These are phyloP conservation scores for Diadema setosum DNA, from an alignment of 35 echinoderm and acorn worm species.

Conservation along the genomic window DNA sequence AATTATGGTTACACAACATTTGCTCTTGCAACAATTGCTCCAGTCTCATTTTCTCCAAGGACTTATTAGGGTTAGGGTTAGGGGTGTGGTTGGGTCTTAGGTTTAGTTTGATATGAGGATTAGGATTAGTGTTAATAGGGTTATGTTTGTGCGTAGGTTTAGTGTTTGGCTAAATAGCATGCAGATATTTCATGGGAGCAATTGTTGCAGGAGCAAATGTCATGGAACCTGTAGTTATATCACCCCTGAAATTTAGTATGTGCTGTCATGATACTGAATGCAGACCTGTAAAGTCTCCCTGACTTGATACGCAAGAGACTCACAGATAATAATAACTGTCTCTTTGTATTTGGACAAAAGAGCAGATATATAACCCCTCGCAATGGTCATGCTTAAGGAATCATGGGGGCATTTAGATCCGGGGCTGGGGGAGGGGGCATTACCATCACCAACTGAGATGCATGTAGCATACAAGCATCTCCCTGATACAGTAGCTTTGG, in stretches of 20 bases:
- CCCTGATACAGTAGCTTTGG: no score
- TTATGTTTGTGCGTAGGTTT: background rate
- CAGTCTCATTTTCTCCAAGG: background rate
- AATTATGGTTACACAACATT: background rate
- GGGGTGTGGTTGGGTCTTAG: background rate
- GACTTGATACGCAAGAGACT: no score
- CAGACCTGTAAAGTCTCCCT: background rate
- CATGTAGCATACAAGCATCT: no score
- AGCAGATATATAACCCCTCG: no score
- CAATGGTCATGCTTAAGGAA: no score
- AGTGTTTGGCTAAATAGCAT: background rate
- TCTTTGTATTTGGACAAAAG: no score
- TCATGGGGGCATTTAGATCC: no score
- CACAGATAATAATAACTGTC: no score
- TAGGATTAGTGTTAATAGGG: background rate
- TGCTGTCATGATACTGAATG: background rate
- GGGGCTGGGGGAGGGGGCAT: no score
- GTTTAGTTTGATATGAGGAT: background rate
- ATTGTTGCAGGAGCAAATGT: background rate
- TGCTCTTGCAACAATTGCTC: background rate
- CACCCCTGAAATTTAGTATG: background rate
- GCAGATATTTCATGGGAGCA: background rate
- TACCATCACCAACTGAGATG: no score
- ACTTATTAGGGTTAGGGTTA: background rate
- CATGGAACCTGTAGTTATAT: background rate